Evolutionary conservation across 2,888 invertebrate genomes (phyloP), one percentile per base, ranked within the genome.

Genomic region (Pristionchus fissidentatus): DNA sequence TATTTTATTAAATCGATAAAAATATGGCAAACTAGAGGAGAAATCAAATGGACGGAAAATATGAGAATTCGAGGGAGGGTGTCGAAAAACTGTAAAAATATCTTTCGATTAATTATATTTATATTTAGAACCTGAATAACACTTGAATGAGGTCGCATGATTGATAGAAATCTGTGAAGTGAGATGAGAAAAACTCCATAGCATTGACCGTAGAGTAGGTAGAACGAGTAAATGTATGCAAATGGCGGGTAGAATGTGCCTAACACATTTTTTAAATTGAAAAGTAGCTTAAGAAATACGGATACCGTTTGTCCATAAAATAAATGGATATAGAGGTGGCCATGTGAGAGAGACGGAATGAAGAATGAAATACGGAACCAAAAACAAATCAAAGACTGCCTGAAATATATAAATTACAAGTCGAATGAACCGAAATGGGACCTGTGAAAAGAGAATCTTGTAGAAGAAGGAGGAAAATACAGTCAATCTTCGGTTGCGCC

Each of bases 191-290:
- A 29, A 19, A 75, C 41, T 5, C 75, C 75, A 19, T 75, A 75
- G 19, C 49, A 75, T 26, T 75, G 75, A 22, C 75, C 75, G 49
- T 75, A 75, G 2, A 75, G 46, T 7, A 49, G 19, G 75, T 75
- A 75, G 75, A 75, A 75, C 13, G 49, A 35, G 75, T 75, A 75
- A 32, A 46, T 52, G 75, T 75, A 75, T 15, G 49, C 38, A 32
- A 75, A 49, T 3, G 49, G 75, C 1, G 75, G 75, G 35, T 75
- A 75, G 75, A 75, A 49, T 3, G 75, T 75, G 29, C 22, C 75
- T 75, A n/a, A n/a, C n/a, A n/a, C 22, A 15, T 57, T 1, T 57
- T 22, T 22, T 57, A 57, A n/a, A n/a, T n/a, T n/a, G n/a, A n/a
- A n/a, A n/a, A n/a, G n/a, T n/a, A n/a, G n/a, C n/a, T n/a, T n/a